phyloP scores from a whole-genome alignment of 2,797 vertebrate genomes.

The Acipenser transmontanus region DNA sequence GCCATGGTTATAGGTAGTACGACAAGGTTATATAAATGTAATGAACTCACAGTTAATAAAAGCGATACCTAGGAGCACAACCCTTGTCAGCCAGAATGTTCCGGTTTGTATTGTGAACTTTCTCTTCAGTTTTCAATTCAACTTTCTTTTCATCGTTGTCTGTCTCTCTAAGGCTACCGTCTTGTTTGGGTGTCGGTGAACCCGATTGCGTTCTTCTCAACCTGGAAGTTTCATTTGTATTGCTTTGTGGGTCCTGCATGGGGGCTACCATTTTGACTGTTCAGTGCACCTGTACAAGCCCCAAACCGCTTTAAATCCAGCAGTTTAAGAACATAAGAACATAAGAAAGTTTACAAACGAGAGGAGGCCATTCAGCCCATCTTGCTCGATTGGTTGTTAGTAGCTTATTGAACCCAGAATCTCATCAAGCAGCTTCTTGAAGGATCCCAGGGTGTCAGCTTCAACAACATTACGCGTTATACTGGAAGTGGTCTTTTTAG shows the following conservation, averaged over 20 bases:
- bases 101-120: slow-evolving; percentile 33
- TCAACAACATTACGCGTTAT: no score
- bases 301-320: no score
- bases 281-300: slow-evolving; percentile 1
- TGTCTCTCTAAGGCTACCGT: slow-evolving; percentile 13
- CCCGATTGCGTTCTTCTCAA: slow-evolving; percentile 48
- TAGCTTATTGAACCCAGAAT: no score
- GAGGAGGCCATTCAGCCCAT: no score
- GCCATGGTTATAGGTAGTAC: no score
- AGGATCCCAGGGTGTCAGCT: no score
- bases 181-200: slow-evolving; percentile 1
- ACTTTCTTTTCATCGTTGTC: slow-evolving; percentile 15
- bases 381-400: no score
- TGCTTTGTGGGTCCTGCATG: slow-evolving; percentile 9
- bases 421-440: no score
- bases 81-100: slow-evolving; percentile 77
- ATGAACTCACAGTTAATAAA: slow-evolving; percentile 80
- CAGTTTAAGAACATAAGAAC: neutral
- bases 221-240: neutral
- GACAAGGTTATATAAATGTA: neutral
- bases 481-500: no score
- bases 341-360: no score
- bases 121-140: slow-evolving; percentile 16
- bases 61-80: slow-evolving; percentile 72
- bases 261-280: slow-evolving; percentile 47